Evolutionary conservation across 2,888 invertebrate genomes (phyloP), one percentile per base, ranked within the genome.

Genomic region (Zygaena filipendulae): DNA sequence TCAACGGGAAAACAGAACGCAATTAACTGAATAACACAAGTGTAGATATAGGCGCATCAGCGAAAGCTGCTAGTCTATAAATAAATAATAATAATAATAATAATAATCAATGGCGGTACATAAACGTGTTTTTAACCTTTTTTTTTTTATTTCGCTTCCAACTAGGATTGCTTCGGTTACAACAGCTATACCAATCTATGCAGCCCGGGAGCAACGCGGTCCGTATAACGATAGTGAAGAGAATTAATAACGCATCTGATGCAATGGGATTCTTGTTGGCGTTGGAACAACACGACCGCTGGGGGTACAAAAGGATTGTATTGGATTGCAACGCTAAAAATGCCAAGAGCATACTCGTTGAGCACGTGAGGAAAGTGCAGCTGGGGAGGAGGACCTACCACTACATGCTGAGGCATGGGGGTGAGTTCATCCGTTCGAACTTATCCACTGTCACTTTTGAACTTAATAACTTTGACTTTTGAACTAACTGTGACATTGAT

Each of bases 151-250:
- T n/a, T n/a, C n/a, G n/a, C n/a, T n/a, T n/a, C n/a, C n/a, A n/a
- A n/a, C n/a, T n/a, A 97, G 97, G 96, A 49, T 80, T 97, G 41
- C 82, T 95, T 42, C 85, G 96, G 45, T 83, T 97, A 32, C 96
- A 97, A 61, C 92, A 95, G 71, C 90, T 97, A 46, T 96, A 96
- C 69, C 94, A 95, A 71, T 88, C 90, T 23, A 84, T 96, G 64
- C 87, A 86, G 42, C 92, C 92, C 3, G 91, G 92, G 26, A 89
- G 87, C 56, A 89, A 91, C 47, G 87, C 89, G 39, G 92, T 95
- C 71, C 89, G 90, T 72, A 91, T 95, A 48, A 87, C 91, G 49
- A 87, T 91, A 36, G 95, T 95, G 40, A 90, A 92, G 66, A 86
- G 93, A 59, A 91, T 95, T 63, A 87, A 88, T 57, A 93, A 91